phyloP scores from a whole-genome alignment of 2,888 invertebrate genomes.

The Adineta ricciae region DNA sequence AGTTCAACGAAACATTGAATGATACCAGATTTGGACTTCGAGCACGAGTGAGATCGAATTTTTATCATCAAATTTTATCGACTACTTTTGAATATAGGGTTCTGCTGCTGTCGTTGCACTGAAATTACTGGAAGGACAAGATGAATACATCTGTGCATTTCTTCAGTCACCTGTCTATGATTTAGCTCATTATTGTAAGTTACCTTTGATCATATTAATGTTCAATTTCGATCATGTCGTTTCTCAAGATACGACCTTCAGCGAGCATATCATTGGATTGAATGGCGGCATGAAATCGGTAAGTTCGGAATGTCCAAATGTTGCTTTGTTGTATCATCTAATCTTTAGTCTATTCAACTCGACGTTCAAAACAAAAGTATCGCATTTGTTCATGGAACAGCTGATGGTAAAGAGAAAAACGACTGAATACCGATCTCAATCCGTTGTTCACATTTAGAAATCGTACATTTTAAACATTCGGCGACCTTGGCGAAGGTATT shows the following conservation, averaged over 20 bases:
- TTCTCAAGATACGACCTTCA: background rate
- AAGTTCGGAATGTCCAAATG: background rate
- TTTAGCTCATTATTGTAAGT: background rate
- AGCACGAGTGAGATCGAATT: background rate
- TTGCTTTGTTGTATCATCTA: background rate
- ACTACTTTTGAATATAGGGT: background rate
- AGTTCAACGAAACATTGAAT: background rate
- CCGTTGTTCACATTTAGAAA: background rate
- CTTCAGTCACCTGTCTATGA: background rate
- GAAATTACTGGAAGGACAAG: background rate
- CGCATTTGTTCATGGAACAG: conserved; percentile 4
- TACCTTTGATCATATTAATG: no score
- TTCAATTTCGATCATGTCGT: background rate
- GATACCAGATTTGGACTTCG: background rate
- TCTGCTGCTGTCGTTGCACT: background rate
- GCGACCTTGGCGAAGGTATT: background rate
- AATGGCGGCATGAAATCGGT: background rate
- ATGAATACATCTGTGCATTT: background rate
- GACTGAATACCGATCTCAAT: no score
- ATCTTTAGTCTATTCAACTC: background rate
- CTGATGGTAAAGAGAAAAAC: background rate
- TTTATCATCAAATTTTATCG: no score
- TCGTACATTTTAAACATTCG: conserved; percentile 20
- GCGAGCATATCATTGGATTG: background rate
- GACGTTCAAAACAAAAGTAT: background rate